phyloP scores from a whole-genome alignment of 2,113 vertebrate species.

The Ifrita kowaldi region DNA sequence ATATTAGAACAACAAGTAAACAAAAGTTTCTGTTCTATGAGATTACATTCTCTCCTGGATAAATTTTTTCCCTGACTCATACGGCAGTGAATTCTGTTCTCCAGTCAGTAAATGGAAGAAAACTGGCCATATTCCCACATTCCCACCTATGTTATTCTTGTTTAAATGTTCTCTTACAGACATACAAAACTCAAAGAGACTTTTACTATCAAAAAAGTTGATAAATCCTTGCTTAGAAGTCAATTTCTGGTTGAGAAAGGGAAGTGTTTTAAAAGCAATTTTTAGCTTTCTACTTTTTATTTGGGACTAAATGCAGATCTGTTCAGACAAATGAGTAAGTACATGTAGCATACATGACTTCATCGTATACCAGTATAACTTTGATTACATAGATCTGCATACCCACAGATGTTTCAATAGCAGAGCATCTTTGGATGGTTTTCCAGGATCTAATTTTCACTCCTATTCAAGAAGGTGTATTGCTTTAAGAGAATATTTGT shows the following conservation, averaged over 20 bases:
- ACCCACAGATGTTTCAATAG: not conserved
- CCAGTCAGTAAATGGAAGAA: not conserved
- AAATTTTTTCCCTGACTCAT: not conserved
- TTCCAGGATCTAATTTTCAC: not conserved
- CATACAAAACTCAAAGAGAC: fast-evolving
- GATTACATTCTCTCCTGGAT: not conserved
- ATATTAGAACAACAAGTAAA: not conserved
- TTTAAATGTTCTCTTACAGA: not conserved
- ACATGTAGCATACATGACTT: not conserved
- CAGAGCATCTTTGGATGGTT: not conserved
- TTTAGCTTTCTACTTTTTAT: not conserved
- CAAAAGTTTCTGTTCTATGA: not conserved
- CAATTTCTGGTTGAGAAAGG: not conserved
- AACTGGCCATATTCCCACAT: not conserved
- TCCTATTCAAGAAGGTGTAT: not conserved
- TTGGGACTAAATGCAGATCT: not conserved
- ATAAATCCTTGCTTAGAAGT: not conserved
- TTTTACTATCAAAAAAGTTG: not conserved
- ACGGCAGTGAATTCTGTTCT: not conserved
- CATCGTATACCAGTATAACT: not conserved
- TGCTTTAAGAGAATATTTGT: not conserved
- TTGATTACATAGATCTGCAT: not conserved
- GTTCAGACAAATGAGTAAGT: not conserved
- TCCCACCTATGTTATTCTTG: not conserved
- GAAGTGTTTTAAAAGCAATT: not conserved